Evolutionary conservation across 2,888 invertebrate species (phyloP), one percentile per base, ranked within the genome.

Genomic region (Phlogophora meticulosa): DNA sequence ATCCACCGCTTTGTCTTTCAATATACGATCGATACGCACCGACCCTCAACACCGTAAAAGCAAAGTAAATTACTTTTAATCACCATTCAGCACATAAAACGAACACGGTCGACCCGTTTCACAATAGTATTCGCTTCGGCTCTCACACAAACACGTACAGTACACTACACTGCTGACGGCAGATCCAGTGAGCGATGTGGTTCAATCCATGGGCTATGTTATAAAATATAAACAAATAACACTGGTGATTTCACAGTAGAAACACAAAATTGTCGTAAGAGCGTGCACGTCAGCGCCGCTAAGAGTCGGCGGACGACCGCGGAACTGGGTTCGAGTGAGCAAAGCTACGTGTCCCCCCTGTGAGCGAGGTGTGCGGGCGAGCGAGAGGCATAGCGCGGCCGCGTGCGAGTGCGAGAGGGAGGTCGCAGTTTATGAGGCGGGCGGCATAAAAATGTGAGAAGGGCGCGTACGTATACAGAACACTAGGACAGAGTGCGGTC

Each of bases 251-350:
- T 92, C 87, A 92, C 90, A 90, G 89, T 91, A 87, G 90, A 91
- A 93, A 91, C 90, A 90, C 87, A 89, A 82, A 81, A 83, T 81
- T 84, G 88, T 90, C 78, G 87, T 90, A 89, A 80, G 83, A 89
- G 89, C 91, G 90, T 90, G 92, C 89, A 93, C 94, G 93, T 93
- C 94, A 95, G 94, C 94, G 94, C 95, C 95, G 94, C 94, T 82
- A 90, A 85, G 90, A 91, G 91, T 91, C 94, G 93, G 92, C 94
- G 94, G 94, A 88, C 92, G 90, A 93, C 90, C 93, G 91, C 90
- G 93, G 93, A 93, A 94, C 93, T 91, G 88, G 82, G 79, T 81
- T 77, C 82, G 80, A 82, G 82, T 89, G 88, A 88, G 87, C 85
- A 89, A 89, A 90, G 92, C 92, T 91, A 92, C 93, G 93, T 92